These are phyloP conservation scores for Enteromius treurensis DNA, from an alignment of 2,797 vertebrate species.

Conservation along the genomic window DNA sequence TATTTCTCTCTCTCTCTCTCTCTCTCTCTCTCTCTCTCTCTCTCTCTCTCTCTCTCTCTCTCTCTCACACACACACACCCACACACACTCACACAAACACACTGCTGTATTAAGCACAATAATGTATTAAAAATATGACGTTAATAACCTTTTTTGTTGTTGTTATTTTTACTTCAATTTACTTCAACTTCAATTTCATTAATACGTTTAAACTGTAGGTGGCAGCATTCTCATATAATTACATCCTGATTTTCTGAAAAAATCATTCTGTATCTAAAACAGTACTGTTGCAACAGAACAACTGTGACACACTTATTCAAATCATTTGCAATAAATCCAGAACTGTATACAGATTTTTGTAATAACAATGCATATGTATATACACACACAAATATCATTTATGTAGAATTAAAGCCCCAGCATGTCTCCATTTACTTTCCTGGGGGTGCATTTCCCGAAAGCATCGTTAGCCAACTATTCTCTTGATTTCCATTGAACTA, in stretches of 20 bases:
- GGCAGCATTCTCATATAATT: slow-evolving; percentile 55
- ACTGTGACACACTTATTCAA: not conserved
- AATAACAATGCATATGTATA: not conserved
- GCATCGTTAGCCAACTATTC: not conserved
- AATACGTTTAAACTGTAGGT: slow-evolving; percentile 54
- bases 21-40: too few relatives aligned
- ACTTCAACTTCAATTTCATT: too few relatives aligned
- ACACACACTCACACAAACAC: not conserved
- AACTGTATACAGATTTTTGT: not conserved
- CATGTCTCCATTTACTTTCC: not conserved
- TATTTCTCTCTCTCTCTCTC: too few relatives aligned
- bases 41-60: not conserved
- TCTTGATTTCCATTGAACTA: not conserved
- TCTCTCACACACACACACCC: not conserved
- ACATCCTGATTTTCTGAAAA: not conserved
- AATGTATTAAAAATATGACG: not conserved
- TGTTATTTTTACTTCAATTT: not conserved
- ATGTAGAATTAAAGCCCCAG: not conserved
- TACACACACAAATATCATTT: not conserved
- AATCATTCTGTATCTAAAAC: not conserved
- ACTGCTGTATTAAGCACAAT: not conserved
- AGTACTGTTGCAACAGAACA: not conserved
- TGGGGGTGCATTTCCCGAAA: not conserved
- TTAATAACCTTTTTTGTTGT: not conserved
- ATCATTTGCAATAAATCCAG: not conserved